Evolutionary conservation across 2,797 vertebrate genomes (phyloP).

Genomic region (Carduelis carduelis): DNA sequence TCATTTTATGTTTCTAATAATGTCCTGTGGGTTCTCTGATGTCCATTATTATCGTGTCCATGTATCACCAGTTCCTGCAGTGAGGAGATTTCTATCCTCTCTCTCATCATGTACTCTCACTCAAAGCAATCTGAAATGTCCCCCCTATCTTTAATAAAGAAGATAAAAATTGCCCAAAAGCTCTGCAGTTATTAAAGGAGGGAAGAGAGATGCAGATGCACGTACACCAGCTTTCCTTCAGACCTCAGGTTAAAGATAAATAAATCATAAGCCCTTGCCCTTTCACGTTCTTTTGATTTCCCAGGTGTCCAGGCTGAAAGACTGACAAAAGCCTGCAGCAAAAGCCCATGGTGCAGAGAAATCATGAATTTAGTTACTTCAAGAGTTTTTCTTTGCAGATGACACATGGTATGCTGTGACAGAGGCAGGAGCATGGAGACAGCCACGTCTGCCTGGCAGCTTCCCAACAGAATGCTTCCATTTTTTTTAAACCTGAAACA

Average conservation of each 20-base stretch:
- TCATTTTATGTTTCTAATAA: accelerated
- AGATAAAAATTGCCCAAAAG: neutral
- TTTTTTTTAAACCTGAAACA: neutral
- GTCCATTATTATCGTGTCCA: accelerated
- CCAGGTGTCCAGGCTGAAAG: neutral
- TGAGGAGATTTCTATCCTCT: neutral
- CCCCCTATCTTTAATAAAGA: neutral
- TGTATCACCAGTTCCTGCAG: neutral
- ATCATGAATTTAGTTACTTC: neutral
- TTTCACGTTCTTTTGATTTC: neutral
- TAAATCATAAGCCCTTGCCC: neutral
- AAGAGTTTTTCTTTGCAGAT: neutral
- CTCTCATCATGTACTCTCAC: neutral
- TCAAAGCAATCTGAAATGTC: neutral
- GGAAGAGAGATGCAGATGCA: neutral
- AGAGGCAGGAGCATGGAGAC: neutral
- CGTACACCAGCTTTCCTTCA: neutral
- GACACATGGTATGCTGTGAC: neutral
- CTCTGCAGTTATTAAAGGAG: neutral
- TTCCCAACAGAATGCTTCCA: neutral
- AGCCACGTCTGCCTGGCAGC: neutral
- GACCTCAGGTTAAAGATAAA: conserved; percentile 1
- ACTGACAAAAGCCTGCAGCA: neutral
- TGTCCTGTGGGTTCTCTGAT: neutral
- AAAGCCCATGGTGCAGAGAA: neutral